Evolutionary conservation across 2,888 invertebrate species (phyloP), one percentile per base, ranked within the genome.

Genomic region (Acleris sparsana): DNA sequence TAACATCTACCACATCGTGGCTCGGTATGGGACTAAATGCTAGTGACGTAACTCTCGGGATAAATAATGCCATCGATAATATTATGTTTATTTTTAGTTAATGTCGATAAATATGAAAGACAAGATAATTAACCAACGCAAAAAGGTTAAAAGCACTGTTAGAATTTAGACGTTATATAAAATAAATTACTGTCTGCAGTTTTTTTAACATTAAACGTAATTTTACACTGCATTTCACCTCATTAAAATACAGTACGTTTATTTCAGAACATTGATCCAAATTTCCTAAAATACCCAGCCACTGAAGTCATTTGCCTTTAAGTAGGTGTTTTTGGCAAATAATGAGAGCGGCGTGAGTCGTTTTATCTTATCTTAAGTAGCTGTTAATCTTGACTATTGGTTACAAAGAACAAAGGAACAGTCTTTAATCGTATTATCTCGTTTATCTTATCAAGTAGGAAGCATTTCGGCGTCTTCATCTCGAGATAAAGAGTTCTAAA

Each of bases 1-100:
- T 76, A 74, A 75, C 83, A 82, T 80, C 78, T 79, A 77, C 75
- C 73, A 70, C 73, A 71, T 72, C 74, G 73, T 64, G 71, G 71
- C 68, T 63, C 62, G 70, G 70, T 67, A 69, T 69, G 69, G 71
- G 73, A 71, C 61, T 64, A 73, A 70, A 74, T 72, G 48, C 57
- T 73, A 75, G 73, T 69, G 70, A 64, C 69, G 72, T 48, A 6
- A 48, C 51, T 11, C 11, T 46, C 20, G 29, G n/a, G 7, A 48
- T 25, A 3, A 4, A 33, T 11, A 0, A 6, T 18, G 20, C 3
- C 52, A 48, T 66, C 62, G 62, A 66, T 53, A 20, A 66, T 53
- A 20, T 6, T 16, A 20, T 18, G 20, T 46, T n/a, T 46, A 9
- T 46, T 44, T 13, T 44, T n/a, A 44, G 16, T n/a, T 3, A 44